Evolutionary conservation across 2,888 invertebrate species (phyloP).

Genomic region (Nudaria mundana): DNA sequence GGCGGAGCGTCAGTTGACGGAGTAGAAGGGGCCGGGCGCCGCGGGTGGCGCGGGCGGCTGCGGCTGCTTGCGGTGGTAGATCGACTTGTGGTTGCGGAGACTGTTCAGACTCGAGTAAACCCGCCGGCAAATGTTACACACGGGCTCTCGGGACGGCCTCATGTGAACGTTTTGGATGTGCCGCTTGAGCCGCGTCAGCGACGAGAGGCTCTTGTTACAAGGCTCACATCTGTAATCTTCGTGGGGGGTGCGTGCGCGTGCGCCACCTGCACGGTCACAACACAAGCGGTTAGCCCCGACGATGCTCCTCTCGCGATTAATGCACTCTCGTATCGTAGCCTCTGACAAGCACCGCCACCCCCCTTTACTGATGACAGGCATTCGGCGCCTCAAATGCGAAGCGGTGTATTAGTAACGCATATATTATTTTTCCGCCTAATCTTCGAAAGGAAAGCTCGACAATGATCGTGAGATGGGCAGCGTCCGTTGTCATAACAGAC

Average conservation of each 20-base stretch:
- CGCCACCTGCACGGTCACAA: constrained; percentile 83
- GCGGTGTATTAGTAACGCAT: constrained; percentile 70
- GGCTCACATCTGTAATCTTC: constrained; percentile 95
- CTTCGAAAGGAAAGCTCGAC: constrained; percentile 60
- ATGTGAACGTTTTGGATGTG: constrained; percentile 96
- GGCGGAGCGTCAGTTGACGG: constrained; percentile 69
- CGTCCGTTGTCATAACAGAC: constrained; percentile 47
- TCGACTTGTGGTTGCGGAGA: constrained; percentile 95
- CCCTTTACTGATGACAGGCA: constrained; percentile 68
- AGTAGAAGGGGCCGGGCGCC: constrained; percentile 70
- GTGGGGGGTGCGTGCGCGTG: constrained; percentile 88
- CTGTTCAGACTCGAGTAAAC: constrained; percentile 96
- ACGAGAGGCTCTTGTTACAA: constrained; percentile 94
- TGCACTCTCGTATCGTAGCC: constrained; percentile 79
- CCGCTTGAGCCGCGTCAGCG: constrained; percentile 92
- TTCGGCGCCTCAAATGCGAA: constrained; percentile 63
- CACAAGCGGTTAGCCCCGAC: constrained; percentile 79
- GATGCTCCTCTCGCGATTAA: constrained; percentile 76
- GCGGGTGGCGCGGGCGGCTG: constrained; percentile 70
- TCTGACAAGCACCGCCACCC: constrained; percentile 79
- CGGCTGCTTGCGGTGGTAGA: constrained; percentile 94
- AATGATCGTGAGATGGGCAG: constrained; percentile 51
- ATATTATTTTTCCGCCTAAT: constrained; percentile 50
- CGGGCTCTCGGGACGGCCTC: constrained; percentile 93
- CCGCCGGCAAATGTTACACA: constrained; percentile 95